Evolutionary conservation across 2,888 invertebrate species (phyloP).

Genomic region (Drepanosiphum platanoidis): DNA sequence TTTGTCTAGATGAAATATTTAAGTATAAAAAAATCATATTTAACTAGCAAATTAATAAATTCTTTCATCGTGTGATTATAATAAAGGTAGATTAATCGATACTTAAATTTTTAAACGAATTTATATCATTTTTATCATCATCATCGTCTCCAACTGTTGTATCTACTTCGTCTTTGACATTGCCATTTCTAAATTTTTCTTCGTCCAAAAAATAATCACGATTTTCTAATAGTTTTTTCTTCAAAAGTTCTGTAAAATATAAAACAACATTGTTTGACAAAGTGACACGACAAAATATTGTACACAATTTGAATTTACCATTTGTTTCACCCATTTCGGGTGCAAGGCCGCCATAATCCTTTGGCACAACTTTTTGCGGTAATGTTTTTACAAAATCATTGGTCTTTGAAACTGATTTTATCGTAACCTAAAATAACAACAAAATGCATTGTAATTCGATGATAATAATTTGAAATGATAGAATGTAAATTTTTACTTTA

Average conservation of each 20-base stretch:
- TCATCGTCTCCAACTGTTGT: constrained; percentile 47
- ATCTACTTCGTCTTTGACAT: constrained; percentile 63
- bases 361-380: constrained; percentile 64
- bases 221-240: constrained; percentile 63
- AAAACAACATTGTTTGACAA: neutral
- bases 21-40: neutral
- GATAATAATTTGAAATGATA: neutral
- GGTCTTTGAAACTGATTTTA: constrained; percentile 58
- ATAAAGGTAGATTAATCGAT: constrained; percentile 64
- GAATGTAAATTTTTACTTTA: constrained; percentile 57
- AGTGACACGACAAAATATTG: too few relatives aligned
- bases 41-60: neutral
- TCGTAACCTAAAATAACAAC: constrained; percentile 50
- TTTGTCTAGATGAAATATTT: neutral
- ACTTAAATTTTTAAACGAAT: constrained; percentile 65
- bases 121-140: constrained; percentile 61
- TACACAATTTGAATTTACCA: constrained; percentile 41
- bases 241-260: constrained; percentile 46
- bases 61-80: too few relatives aligned
- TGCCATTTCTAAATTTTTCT: constrained; percentile 64
- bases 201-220: constrained; percentile 64
- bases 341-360: constrained; percentile 64
- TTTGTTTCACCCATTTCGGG: constrained; percentile 63
- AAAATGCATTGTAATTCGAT: neutral
- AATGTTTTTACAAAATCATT: constrained; percentile 63